Evolutionary conservation across 2,888 invertebrate genomes (phyloP).

Genomic region (Hydraecia micacea): DNA sequence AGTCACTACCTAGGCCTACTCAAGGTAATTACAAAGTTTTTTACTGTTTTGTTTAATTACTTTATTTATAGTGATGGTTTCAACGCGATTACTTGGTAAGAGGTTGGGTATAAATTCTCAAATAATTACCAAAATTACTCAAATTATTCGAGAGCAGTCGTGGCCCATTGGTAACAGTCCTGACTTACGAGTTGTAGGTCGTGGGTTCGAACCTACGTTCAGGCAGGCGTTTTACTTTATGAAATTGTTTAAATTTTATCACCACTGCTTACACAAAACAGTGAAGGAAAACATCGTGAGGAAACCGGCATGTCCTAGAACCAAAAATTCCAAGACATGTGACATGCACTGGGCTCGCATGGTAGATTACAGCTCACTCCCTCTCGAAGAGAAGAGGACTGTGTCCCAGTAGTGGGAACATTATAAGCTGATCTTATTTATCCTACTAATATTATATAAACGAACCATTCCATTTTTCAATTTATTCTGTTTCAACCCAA

Average conservation of each 20-base stretch:
- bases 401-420: background rate
- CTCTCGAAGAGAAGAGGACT: background rate
- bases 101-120: background rate
- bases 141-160: constrained; percentile 1
- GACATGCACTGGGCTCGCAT: background rate
- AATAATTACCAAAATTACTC: background rate
- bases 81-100: background rate
- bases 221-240: background rate
- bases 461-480: background rate
- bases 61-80: constrained; percentile 12
- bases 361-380: background rate
- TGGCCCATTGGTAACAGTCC: background rate
- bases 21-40: constrained; percentile 48
- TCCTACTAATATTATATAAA: too few species aligned
- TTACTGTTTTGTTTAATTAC: constrained; percentile 39
- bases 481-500: background rate
- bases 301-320: background rate
- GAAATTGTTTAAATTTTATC: too few species aligned
- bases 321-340: background rate
- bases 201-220: background rate
- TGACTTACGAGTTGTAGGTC: background rate
- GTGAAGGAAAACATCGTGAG: background rate
- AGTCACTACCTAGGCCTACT: constrained; percentile 5
- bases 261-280: background rate
- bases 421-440: background rate